Percentiles rank a stretch among this genome's conserved stretches.
phyloP scores from a whole-genome alignment of 1,140 invertebrate species.

The Spodoptera litura region DNA sequence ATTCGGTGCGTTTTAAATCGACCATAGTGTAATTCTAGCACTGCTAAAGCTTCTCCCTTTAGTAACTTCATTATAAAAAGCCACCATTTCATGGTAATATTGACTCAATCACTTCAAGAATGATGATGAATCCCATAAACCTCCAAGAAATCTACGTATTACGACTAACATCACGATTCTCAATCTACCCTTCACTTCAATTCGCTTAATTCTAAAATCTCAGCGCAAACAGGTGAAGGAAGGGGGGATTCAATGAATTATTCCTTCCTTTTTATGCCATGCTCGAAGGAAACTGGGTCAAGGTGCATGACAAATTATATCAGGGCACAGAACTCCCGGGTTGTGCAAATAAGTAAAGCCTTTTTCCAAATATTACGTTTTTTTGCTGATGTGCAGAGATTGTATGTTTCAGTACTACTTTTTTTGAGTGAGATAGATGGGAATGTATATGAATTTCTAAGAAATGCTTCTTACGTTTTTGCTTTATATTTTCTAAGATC shows the following conservation, averaged over 20 bases:
- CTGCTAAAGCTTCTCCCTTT: background rate
- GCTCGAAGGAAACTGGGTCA: slow-evolving; percentile 66
- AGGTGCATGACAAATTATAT: slow-evolving; percentile 77
- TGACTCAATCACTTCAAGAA: slow-evolving; percentile 11
- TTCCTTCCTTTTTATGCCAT: slow-evolving; percentile 56
- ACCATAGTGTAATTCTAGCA: background rate
- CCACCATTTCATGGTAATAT: background rate
- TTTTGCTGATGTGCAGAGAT: slow-evolving; percentile 52
- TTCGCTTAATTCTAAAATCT: slow-evolving; percentile 50
- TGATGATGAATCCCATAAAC: slow-evolving; percentile 5
- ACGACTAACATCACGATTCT: slow-evolving; percentile 12
- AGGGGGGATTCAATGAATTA: slow-evolving; percentile 55
- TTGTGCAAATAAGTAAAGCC: slow-evolving; percentile 70
- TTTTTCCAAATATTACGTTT: slow-evolving; percentile 67
- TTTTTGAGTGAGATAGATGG: slow-evolving; percentile 44
- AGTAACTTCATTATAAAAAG: slow-evolving; percentile 1
- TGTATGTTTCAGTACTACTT: slow-evolving; percentile 36
- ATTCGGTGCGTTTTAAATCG: slow-evolving; percentile 3
- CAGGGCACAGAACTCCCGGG: slow-evolving; percentile 62
- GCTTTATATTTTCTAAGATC: background rate
- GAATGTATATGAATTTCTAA: slow-evolving; percentile 44
- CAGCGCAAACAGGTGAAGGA: slow-evolving; percentile 49
- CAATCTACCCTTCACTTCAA: slow-evolving; percentile 42
- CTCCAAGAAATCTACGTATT: background rate
- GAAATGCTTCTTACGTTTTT: slow-evolving; percentile 31